phyloP scores from a whole-genome alignment of 2,797 vertebrate genomes.

The Ceryle rudis region DNA sequence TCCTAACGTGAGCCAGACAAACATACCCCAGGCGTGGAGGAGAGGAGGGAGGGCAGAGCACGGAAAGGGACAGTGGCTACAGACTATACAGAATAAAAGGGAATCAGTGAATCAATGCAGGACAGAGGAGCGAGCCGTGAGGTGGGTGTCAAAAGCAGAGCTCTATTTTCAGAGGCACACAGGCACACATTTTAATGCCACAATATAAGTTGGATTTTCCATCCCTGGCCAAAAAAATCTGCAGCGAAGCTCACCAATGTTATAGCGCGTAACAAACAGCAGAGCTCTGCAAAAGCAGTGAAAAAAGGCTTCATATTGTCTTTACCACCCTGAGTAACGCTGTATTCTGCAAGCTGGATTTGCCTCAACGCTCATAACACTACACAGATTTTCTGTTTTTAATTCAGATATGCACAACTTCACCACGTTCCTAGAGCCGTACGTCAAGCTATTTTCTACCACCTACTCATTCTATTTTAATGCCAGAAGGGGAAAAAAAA shows the following conservation, averaged over 20 bases:
- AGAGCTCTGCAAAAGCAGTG: not conserved
- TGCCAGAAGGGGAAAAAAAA: not conserved
- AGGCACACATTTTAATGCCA: slow-evolving; percentile 48
- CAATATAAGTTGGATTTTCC: slow-evolving; percentile 26
- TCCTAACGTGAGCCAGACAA: slow-evolving; percentile 83
- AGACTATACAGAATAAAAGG: not conserved
- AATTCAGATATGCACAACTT: not conserved
- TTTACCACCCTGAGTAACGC: not conserved
- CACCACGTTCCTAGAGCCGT: not conserved
- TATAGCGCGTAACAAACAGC: not conserved
- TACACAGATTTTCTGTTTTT: not conserved
- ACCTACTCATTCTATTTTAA: not conserved
- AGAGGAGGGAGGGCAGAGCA: not conserved
- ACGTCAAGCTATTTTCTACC: not conserved
- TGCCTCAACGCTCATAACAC: not conserved
- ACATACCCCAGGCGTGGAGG: slow-evolving; percentile 70
- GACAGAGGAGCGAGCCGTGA: slow-evolving; percentile 66
- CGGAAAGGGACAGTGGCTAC: not conserved
- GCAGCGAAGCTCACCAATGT: not conserved
- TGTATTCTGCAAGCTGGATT: not conserved
- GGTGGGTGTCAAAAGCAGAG: slow-evolving; percentile 70
- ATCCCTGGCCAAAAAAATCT: not conserved
- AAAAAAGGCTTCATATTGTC: not conserved
- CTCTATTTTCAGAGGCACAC: slow-evolving; percentile 32
- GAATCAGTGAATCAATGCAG: slow-evolving; percentile 48